Conservation (phyloP, 2,113 vertebrate genomes). For the Picathartes gymnocephalus region DNA sequence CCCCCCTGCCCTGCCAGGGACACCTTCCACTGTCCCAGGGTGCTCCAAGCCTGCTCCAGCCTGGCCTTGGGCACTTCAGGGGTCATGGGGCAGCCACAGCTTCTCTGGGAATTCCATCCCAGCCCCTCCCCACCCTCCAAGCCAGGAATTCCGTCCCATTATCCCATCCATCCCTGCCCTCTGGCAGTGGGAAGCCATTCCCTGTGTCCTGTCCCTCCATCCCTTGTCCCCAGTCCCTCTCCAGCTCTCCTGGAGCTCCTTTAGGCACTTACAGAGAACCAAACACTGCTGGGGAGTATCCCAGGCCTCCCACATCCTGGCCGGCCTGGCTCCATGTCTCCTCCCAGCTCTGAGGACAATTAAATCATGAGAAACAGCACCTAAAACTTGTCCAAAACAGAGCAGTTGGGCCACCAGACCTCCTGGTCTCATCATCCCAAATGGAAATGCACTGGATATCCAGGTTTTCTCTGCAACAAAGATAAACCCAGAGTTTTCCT, state of each 20-base stretch:
- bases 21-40: background rate
- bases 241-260: background rate
- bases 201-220: background rate
- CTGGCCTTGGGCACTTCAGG: background rate
- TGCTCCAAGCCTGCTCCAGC: background rate
- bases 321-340: background rate
- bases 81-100: background rate
- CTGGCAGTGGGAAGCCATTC: background rate
- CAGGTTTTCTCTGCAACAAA: background rate
- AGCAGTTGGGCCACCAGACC: background rate
- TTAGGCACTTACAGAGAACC: background rate
- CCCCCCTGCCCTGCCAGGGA: background rate
- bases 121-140: fast-evolving
- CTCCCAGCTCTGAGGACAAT: background rate
- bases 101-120: background rate
- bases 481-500: background rate
- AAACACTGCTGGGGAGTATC: background rate
- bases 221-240: background rate
- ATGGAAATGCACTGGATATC: fast-evolving
- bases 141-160: background rate
- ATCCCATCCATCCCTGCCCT: background rate
- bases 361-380: fast-evolving
- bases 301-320: background rate
- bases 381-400: background rate
- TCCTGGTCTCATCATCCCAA: background rate